Conservation (phyloP, 2,113 vertebrate genomes). For the Amazona guildingii region DNA sequence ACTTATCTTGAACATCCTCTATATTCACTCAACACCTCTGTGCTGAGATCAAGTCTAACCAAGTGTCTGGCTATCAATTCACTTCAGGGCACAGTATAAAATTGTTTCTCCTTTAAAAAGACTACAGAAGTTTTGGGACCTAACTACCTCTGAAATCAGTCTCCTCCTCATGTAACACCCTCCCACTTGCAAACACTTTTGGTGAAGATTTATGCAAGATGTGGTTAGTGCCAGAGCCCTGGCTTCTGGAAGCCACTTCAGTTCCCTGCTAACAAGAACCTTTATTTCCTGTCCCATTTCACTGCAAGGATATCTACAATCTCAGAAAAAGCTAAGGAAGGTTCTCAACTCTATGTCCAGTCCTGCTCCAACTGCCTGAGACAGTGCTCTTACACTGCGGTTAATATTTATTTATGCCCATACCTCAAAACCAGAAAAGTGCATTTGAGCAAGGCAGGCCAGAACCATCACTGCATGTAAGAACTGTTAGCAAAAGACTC, state of each 20-base stretch:
- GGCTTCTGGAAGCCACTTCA: background rate
- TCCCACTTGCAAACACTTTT: background rate
- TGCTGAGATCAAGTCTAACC: background rate
- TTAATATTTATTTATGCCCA: background rate
- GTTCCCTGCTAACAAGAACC: background rate
- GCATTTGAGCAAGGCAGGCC: background rate
- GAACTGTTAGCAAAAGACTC: background rate
- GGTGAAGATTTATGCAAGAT: background rate
- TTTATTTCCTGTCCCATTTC: too few species aligned
- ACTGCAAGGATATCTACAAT: background rate
- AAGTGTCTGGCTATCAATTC: background rate
- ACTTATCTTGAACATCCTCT: background rate
- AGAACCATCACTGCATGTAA: background rate
- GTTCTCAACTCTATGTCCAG: background rate
- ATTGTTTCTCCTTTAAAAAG: background rate
- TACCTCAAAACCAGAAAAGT: background rate
- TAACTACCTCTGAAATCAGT: background rate
- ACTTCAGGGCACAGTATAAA: background rate
- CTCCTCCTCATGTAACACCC: background rate
- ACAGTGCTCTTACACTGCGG: background rate
- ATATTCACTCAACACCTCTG: background rate
- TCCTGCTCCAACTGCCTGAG: background rate
- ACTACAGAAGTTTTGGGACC: background rate
- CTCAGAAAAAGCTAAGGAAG: background rate
- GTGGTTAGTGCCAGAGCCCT: background rate